These are phyloP conservation scores for Eleutherodactylus coqui DNA, from an alignment of 2,797 vertebrate genomes.

Conservation along the genomic window DNA sequence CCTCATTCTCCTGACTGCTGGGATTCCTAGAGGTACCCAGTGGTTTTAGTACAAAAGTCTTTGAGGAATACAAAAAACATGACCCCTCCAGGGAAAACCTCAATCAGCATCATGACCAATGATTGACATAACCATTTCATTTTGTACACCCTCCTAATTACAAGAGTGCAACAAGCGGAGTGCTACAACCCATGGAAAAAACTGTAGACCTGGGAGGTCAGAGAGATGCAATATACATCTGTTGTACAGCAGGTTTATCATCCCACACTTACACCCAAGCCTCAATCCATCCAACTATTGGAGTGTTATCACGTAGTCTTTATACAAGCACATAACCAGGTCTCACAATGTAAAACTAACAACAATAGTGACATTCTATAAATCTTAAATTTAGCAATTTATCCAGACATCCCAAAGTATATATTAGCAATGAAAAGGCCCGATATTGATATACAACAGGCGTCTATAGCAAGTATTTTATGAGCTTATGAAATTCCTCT, in stretches of 20 bases:
- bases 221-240: background rate
- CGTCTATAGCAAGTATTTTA: slow-evolving; percentile 3
- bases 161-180: background rate
- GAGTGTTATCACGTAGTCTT: background rate
- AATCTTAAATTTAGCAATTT: slow-evolving; percentile 6
- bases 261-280: background rate
- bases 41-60: no score
- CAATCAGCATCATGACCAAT: no score
- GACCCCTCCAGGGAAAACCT: no score
- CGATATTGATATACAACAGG: slow-evolving; percentile 14
- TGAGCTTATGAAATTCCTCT: slow-evolving; percentile 18
- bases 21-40: no score
- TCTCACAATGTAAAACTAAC: slow-evolving; percentile 23
- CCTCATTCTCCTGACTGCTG: no score
- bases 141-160: background rate
- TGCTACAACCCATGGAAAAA: background rate
- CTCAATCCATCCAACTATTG: background rate
- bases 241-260: background rate
- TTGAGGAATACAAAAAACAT: no score
- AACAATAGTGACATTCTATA: background rate
- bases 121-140: background rate
- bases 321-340: background rate
- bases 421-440: background rate
- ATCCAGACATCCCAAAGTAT: slow-evolving; percentile 5
- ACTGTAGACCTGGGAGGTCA: background rate